Evolutionary conservation across 1,140 invertebrate genomes (phyloP).

Genomic region (Luehdorfia chinensis): DNA sequence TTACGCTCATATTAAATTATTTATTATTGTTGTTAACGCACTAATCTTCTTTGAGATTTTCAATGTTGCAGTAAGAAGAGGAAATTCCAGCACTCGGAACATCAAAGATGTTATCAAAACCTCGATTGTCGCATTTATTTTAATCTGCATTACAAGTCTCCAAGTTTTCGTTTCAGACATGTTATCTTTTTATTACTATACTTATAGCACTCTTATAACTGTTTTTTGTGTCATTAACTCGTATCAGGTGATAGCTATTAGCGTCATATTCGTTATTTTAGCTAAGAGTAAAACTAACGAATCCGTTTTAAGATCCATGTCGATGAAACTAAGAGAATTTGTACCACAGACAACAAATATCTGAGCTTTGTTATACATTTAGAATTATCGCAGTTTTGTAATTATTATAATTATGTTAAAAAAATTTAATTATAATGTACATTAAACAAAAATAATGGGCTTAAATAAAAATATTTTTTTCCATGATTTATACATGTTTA

Average conservation of each 20-base stretch:
- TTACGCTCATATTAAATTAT: slow-evolving; percentile 33
- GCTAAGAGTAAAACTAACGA: slow-evolving; percentile 25
- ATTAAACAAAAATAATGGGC: background rate
- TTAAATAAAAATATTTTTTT: background rate
- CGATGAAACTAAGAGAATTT: slow-evolving; percentile 3
- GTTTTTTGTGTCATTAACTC: slow-evolving; percentile 42
- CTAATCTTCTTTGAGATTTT: slow-evolving; percentile 38
- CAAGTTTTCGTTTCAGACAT: slow-evolving; percentile 44
- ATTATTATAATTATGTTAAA: background rate
- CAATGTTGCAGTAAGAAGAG: slow-evolving; percentile 25
- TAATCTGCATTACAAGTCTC: slow-evolving; percentile 37
- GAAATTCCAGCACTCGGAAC: slow-evolving; percentile 20
- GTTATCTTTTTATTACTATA: slow-evolving; percentile 27
- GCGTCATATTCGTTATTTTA: slow-evolving; percentile 33
- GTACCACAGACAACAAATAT: background rate
- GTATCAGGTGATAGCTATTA: slow-evolving; percentile 32
- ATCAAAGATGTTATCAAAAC: slow-evolving; percentile 33
- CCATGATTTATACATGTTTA: no score
- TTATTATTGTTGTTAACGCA: slow-evolving; percentile 32
- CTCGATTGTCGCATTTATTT: slow-evolving; percentile 33
- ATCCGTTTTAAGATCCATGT: slow-evolving; percentile 1
- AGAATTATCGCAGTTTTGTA: background rate
- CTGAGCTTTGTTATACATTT: background rate
- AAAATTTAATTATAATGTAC: no score
- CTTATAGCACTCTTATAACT: slow-evolving; percentile 17